These are phyloP conservation scores for Dyspetes luteomarginatus DNA, from an alignment of 2,888 invertebrate genomes.

Conservation along the genomic window DNA sequence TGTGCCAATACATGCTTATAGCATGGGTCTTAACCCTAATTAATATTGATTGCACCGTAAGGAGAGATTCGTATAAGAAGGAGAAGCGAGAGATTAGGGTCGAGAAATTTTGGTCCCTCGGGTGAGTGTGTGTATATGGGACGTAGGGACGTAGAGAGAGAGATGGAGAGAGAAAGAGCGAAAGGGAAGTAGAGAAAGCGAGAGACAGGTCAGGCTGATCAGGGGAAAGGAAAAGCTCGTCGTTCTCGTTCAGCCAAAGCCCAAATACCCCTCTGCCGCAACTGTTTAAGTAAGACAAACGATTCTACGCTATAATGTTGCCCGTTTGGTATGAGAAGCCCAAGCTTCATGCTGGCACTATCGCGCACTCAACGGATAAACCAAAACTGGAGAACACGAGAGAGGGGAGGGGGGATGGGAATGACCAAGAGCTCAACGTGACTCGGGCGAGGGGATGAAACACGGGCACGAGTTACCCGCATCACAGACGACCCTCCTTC, in stretches of 20 bases:
- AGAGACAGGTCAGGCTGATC: constrained; percentile 76
- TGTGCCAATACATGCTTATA: constrained; percentile 39
- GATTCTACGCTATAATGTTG: constrained; percentile 77
- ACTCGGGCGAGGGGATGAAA: constrained; percentile 7
- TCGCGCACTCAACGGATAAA: constrained; percentile 17
- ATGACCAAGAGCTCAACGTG: not conserved
- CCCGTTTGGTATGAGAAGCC: constrained; percentile 66
- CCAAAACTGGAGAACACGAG: not conserved
- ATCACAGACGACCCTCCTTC: constrained; percentile 11
- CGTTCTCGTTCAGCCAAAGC: constrained; percentile 43
- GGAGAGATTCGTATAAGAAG: constrained; percentile 40
- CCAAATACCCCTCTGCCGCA: constrained; percentile 56
- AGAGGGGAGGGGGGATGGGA: not conserved
- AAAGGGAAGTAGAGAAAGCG: constrained; percentile 58
- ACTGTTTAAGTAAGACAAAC: constrained; percentile 80
- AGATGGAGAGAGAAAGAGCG: constrained; percentile 61
- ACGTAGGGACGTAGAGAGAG: constrained; percentile 39
- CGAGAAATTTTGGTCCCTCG: constrained; percentile 77
- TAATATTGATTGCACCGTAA: constrained; percentile 71
- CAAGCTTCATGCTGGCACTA: constrained; percentile 31
- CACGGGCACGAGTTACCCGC: constrained; percentile 11
- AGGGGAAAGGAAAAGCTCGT: constrained; percentile 65
- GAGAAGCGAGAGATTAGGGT: constrained; percentile 69
- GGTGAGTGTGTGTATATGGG: too few species aligned
- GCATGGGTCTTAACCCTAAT: constrained; percentile 69